Evolutionary conservation across 2,888 invertebrate species (phyloP).

Genomic region (Clepsis dumicolana): DNA sequence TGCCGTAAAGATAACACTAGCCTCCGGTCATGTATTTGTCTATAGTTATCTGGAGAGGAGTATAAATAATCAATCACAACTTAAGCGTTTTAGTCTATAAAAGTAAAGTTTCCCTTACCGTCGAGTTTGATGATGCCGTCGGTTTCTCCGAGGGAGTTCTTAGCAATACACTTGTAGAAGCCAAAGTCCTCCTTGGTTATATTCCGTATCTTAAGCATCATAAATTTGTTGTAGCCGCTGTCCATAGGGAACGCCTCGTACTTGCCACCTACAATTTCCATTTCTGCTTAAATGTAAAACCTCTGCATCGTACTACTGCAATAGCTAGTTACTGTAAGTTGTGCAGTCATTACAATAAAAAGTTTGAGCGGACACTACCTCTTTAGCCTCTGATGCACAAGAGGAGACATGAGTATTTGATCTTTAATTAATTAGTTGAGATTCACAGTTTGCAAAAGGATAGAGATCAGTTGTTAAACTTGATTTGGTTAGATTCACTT

Average conservation of each 20-base stretch:
- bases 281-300: slow-evolving; percentile 86
- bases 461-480: too few species aligned
- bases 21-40: background rate
- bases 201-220: slow-evolving; percentile 95
- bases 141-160: slow-evolving; percentile 96
- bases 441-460: too few species aligned
- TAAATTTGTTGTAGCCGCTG: slow-evolving; percentile 96
- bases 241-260: slow-evolving; percentile 95
- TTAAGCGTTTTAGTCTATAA: background rate
- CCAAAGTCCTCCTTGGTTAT: slow-evolving; percentile 94
- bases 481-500: too few species aligned
- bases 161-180: slow-evolving; percentile 96
- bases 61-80: background rate
- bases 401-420: too few species aligned
- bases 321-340: slow-evolving; percentile 17
- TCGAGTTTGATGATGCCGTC: slow-evolving; percentile 96
- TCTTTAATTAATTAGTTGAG: too few species aligned
- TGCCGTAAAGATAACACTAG: background rate
- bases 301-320: slow-evolving; percentile 54
- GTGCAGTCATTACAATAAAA: background rate
- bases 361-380: background rate
- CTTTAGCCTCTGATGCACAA: background rate
- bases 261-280: slow-evolving; percentile 93
- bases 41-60: background rate
- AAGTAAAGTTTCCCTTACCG: slow-evolving; percentile 85